phyloP scores from a whole-genome alignment of 2,888 invertebrate species.

The Synergus laeviventris region DNA sequence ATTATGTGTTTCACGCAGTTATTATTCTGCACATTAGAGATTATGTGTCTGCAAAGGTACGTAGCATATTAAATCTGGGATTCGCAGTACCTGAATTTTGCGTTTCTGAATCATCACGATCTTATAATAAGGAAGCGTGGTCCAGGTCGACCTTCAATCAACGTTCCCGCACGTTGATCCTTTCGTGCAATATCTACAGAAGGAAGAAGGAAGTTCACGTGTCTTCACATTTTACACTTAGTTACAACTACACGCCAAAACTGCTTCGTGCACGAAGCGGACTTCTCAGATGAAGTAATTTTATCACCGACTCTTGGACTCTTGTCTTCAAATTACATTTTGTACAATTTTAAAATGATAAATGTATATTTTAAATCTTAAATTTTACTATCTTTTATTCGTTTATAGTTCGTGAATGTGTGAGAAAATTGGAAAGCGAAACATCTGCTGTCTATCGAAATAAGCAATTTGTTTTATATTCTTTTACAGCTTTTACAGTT shows the following conservation, averaged over 20 bases:
- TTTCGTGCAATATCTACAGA: constrained; percentile 21
- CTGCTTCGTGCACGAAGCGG: constrained; percentile 8
- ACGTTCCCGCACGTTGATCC: constrained; percentile 47
- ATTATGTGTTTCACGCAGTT: neutral
- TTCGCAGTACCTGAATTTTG: neutral
- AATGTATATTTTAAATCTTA: no score
- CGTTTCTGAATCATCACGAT: constrained; percentile 4
- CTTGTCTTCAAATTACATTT: no score
- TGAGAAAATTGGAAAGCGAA: no score
- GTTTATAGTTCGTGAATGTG: no score
- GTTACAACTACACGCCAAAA: neutral
- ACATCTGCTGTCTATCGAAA: no score
- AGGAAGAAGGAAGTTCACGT: neutral
- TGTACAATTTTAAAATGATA: no score
- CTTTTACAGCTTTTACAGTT: no score
- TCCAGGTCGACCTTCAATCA: constrained; percentile 67
- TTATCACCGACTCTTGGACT: no score
- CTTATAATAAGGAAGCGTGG: constrained; percentile 64
- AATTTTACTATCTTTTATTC: no score
- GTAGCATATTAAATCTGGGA: neutral
- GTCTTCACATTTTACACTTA: constrained; percentile 29
- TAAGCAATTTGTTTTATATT: no score
- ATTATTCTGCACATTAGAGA: neutral
- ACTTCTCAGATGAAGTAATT: neutral
- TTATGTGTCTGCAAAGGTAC: neutral